Base-by-base conservation (phyloP, 2,113 vertebrate species). In the Actinemys pallida region DNA sequence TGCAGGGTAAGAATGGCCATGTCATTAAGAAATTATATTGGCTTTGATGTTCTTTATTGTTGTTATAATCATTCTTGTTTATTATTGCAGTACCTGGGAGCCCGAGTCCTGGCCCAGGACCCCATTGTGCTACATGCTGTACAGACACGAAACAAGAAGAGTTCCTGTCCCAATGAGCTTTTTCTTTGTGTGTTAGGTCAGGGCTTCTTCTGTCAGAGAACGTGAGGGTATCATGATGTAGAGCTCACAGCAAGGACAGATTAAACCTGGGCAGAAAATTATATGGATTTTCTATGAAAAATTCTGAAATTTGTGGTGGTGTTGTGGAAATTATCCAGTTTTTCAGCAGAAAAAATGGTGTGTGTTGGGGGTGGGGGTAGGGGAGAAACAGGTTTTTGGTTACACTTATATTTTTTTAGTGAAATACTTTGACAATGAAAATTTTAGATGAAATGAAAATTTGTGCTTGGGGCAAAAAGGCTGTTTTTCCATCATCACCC, bases 161-260 rank as follows among this genome's bases (percentile, higher is more conserved):
- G 29, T 14, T 62, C 29, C 27, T 62, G 29, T 29, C 29, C 27
- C 29, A 62, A 16, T 62, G 29, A 62, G 29, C 12, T n/a, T 86
- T 31, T 10, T 87, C 42, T 90, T 54, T 42, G n/a, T 29, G 3
- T 47, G 88, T 27, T 81, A 45, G 31, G 72, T 56, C 42, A 82
- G 59, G 62, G 19, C n/a, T 9, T 9, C 65, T 72, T 20, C 19
- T n/a, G 17, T 9, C 59, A 62, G 59, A 14, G 24, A 20, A 89
- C 29, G 13, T 79, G 59, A 75, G 81, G 22, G 10, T 83, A 72
- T 79, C 12, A 25, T 56, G 86, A 19, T 0, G 0, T 24, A 16
- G 8, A 54, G 5, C 27, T 83, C 65, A 79, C 50, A 1, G 0
- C 54, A 2, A 42, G 14, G 3, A 1, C 27, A n/a, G 29, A 1